Conservation (phyloP, 2,113 vertebrate species). For the Mirza zaza region DNA sequence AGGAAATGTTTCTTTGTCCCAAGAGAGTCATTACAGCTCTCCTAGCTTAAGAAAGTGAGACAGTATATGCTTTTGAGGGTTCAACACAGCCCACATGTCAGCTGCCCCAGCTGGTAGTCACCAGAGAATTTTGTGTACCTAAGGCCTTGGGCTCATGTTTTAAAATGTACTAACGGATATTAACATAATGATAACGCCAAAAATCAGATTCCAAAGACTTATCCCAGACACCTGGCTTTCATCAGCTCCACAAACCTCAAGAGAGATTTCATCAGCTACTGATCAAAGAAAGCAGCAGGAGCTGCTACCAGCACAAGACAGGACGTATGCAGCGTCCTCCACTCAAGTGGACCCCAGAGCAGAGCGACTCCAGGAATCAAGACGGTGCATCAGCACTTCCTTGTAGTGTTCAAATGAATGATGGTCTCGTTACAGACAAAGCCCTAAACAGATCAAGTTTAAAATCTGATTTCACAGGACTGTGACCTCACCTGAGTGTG, state of each 20-base stretch:
- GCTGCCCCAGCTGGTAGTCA: not conserved
- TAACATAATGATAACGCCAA: constrained; percentile 25
- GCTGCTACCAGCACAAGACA: not conserved
- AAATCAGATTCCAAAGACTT: constrained; percentile 52
- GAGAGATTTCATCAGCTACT: constrained; percentile 39
- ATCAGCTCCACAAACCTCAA: constrained; percentile 32
- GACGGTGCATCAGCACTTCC: not conserved
- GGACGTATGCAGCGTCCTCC: fast-evolving
- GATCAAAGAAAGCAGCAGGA: constrained; percentile 58
- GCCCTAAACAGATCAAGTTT: not conserved
- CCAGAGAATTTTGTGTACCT: constrained; percentile 23
- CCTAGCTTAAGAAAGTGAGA: constrained; percentile 12
- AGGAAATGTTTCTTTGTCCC: constrained; percentile 69
- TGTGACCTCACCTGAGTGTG: not conserved
- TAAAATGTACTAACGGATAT: constrained; percentile 32
- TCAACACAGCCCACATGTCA: constrained; percentile 35
- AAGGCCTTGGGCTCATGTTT: constrained; percentile 16
- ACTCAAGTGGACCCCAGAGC: not conserved
- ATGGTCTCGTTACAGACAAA: not conserved
- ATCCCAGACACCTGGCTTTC: constrained; percentile 55
- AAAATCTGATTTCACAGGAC: constrained; percentile 19
- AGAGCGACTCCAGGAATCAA: not conserved
- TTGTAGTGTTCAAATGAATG: not conserved
- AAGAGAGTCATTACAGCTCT: constrained; percentile 42
- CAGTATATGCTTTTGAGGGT: constrained; percentile 29